phyloP scores from a whole-genome alignment of 2,888 invertebrate genomes.

The Malacosoma neustria region DNA sequence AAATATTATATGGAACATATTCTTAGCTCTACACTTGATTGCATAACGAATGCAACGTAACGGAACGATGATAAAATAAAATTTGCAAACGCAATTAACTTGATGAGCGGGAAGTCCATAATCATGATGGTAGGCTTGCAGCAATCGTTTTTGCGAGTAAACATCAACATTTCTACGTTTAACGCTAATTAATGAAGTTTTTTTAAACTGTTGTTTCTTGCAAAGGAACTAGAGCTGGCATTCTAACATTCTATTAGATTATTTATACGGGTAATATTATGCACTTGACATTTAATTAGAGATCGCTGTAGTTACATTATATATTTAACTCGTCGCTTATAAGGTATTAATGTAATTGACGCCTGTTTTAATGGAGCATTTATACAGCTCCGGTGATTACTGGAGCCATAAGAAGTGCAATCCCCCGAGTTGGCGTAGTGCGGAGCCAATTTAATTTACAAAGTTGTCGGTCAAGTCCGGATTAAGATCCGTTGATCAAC shows the following conservation, averaged over 20 bases:
- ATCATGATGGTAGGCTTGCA: not conserved
- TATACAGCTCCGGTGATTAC: slow-evolving; percentile 57
- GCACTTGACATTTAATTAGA: slow-evolving; percentile 57
- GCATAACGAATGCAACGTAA: too few species aligned
- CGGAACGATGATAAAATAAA: too few species aligned
- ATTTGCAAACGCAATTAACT: not conserved
- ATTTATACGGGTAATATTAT: slow-evolving; percentile 46
- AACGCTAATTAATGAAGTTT: slow-evolving; percentile 26
- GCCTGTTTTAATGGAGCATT: slow-evolving; percentile 62
- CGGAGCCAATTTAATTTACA: slow-evolving; percentile 66
- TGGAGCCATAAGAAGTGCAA: slow-evolving; percentile 52
- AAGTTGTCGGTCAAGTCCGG: slow-evolving; percentile 59
- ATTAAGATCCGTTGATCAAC: slow-evolving; percentile 38
- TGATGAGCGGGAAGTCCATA: slow-evolving; percentile 4
- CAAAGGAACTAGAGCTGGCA: slow-evolving; percentile 27
- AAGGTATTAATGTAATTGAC: slow-evolving; percentile 65
- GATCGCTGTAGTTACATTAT: slow-evolving; percentile 40
- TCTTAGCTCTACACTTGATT: too few species aligned
- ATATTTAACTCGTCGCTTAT: slow-evolving; percentile 50
- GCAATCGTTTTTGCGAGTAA: not conserved
- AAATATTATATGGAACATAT: too few species aligned
- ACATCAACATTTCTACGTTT: slow-evolving; percentile 16
- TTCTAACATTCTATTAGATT: slow-evolving; percentile 46
- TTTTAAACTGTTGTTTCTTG: slow-evolving; percentile 27
- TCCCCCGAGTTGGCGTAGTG: slow-evolving; percentile 45